These are phyloP conservation scores for Leuciscus idus DNA, from an alignment of 2,113 vertebrate species.

Conservation along the genomic window DNA sequence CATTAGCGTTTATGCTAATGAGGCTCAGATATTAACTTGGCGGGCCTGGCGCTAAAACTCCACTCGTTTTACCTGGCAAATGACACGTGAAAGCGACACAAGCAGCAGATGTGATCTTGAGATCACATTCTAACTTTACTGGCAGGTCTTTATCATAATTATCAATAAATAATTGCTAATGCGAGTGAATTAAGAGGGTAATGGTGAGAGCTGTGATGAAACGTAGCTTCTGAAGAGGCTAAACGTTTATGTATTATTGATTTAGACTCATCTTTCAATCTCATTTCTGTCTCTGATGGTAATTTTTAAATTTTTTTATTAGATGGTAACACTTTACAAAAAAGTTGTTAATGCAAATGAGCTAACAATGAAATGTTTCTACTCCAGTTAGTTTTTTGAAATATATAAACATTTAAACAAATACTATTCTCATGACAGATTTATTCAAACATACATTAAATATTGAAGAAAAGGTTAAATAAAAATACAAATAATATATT, in stretches of 20 bases:
- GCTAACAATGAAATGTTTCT: not conserved
- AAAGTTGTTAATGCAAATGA: not conserved
- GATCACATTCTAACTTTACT: conserved; percentile 40
- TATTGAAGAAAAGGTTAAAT: too few relatives aligned
- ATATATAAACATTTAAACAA: too few relatives aligned
- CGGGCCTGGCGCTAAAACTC: conserved; percentile 42
- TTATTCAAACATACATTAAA: too few relatives aligned
- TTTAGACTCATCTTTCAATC: not conserved
- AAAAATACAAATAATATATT: too few relatives aligned
- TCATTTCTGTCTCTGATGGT: not conserved
- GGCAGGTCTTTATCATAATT: conserved; percentile 65
- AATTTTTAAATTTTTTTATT: not conserved
- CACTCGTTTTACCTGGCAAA: conserved; percentile 63
- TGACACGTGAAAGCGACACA: conserved; percentile 70
- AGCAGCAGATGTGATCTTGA: conserved; percentile 63
- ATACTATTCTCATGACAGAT: too few relatives aligned
- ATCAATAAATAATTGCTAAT: conserved; percentile 68
- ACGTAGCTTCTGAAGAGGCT: conserved; percentile 42
- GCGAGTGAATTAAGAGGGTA: conserved; percentile 68
- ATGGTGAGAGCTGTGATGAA: conserved; percentile 65
- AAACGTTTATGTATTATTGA: not conserved
- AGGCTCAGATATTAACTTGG: conserved; percentile 64
- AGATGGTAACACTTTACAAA: not conserved
- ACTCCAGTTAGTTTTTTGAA: too few relatives aligned
- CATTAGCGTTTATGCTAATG: conserved; percentile 67